A percentile compares a stretch with the other conserved stretches of the same genome.
Evolutionary conservation across 2,113 vertebrate genomes (phyloP).

Genomic region (Synchiropus splendidus): DNA sequence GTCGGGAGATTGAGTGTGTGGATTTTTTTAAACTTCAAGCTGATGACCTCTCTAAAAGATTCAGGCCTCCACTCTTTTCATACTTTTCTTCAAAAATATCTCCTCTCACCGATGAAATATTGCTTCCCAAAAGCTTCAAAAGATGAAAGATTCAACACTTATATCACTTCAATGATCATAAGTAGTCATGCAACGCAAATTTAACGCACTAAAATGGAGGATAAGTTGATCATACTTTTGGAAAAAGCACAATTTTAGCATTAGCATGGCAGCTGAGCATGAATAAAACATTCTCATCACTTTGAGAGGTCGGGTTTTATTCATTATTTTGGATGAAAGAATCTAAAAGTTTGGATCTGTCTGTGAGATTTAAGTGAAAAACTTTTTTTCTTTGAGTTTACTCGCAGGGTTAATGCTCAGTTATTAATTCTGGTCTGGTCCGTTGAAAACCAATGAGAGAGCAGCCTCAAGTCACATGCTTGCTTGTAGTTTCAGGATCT

Average conservation of each 20-base stretch:
- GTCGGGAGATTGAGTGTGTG: background rate
- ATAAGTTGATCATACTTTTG: no score
- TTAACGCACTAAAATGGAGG: background rate
- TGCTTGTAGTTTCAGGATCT: no score
- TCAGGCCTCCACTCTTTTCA: conserved; percentile 5
- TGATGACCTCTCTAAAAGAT: no score
- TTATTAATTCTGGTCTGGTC: no score
- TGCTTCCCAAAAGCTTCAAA: background rate
- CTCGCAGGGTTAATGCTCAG: no score
- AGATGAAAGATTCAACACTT: conserved; percentile 14
- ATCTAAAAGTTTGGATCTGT: no score
- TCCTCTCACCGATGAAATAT: conserved; percentile 1
- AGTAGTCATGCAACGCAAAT: conserved; percentile 2
- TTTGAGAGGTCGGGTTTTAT: no score
- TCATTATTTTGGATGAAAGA: no score
- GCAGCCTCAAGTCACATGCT: no score
- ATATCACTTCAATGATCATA: conserved; percentile 2
- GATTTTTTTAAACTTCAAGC: conserved; percentile 12
- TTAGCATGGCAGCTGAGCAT: background rate
- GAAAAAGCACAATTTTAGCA: background rate
- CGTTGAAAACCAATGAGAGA: no score
- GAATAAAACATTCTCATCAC: background rate
- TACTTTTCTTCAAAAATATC: conserved; percentile 17
- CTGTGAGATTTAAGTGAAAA: no score
- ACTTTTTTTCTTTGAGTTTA: no score